Evolutionary conservation across 2,797 vertebrate species (phyloP), one percentile per base, ranked within the genome.

Genomic region (Coreius guichenoti): DNA sequence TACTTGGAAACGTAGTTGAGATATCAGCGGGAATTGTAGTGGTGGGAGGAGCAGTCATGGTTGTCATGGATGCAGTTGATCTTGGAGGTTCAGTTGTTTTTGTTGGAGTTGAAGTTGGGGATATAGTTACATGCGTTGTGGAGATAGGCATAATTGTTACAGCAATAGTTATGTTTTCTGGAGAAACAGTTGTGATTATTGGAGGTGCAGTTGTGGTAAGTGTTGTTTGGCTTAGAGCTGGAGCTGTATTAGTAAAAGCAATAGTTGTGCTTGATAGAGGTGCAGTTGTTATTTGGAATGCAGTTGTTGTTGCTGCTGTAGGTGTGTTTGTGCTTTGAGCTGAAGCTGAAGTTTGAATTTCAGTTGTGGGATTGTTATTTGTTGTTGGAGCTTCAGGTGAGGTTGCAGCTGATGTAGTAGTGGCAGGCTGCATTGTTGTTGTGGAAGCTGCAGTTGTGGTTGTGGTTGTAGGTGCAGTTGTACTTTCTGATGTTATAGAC

Each of bases 211-310:
- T 29, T 79, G 21, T 45, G n/a, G 76, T 63, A 79, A 45, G 36
- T 29, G 9, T 3, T 12, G n/a, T 16, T 79, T 63, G 76, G 16
- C 56, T 47, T 29, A 31, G 56, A 63, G 39, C 21, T 39, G 51
- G 33, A 77, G 51, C 76, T 79, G 76, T 79, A 17, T 63, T 63
- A 7, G 56, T 79, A 16, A 21, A 79, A 29, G 23, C 75, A 39
- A 17, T 19, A 61, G 33, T 78, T 78, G 31, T 26, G 23, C 54
- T 78, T 78, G 54, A 61, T 19, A 61, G 36, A 61, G 75, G 54
- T 17, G 54, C 29, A 69, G 49, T 23, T 56, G 68, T 39, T 51
- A 51, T 33, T 49, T 56, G 36, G 36, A 81, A 70, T 56, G 33
- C 33, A 72, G 51, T 56, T 54, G 65, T 82, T 72, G 4, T 56